Conservation (phyloP, 2,888 invertebrate genomes). For the Diadegma fenestrale region DNA sequence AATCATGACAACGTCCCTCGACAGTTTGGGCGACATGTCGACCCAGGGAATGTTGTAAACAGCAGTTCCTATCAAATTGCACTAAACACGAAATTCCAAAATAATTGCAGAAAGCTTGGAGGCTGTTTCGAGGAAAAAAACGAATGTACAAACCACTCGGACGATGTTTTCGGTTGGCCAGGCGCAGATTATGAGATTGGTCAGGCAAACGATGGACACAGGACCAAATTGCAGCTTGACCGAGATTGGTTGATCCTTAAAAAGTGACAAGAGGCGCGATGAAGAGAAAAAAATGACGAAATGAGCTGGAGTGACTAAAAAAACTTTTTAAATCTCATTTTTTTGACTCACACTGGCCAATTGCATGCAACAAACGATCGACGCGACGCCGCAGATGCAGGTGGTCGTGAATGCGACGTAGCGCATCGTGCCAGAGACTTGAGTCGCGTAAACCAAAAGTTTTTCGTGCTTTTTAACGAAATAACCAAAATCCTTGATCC, state of each 20-base stretch:
- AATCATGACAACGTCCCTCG: slow-evolving; percentile 9
- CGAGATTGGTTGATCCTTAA: slow-evolving; percentile 9
- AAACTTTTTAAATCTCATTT: no score
- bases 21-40: slow-evolving; percentile 24
- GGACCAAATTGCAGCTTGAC: slow-evolving; percentile 26
- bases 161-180: slow-evolving; percentile 59
- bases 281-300: background rate
- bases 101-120: background rate
- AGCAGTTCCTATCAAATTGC: slow-evolving; percentile 23
- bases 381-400: slow-evolving; percentile 56
- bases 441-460: slow-evolving; percentile 58
- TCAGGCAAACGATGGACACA: slow-evolving; percentile 2
- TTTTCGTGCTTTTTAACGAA: slow-evolving; percentile 57
- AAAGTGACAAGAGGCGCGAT: background rate
- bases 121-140: background rate
- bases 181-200: slow-evolving; percentile 35
- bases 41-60: slow-evolving; percentile 20
- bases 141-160: slow-evolving; percentile 18
- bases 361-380: slow-evolving; percentile 69
- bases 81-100: background rate
- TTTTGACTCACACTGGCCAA: slow-evolving; percentile 68
- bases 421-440: slow-evolving; percentile 63
- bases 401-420: slow-evolving; percentile 57
- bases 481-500: slow-evolving; percentile 19
- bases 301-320: background rate